Evolutionary conservation across 1,140 invertebrate species (phyloP), one percentile per base, ranked within the genome.

Genomic region (Rhopalosiphum maidis): DNA sequence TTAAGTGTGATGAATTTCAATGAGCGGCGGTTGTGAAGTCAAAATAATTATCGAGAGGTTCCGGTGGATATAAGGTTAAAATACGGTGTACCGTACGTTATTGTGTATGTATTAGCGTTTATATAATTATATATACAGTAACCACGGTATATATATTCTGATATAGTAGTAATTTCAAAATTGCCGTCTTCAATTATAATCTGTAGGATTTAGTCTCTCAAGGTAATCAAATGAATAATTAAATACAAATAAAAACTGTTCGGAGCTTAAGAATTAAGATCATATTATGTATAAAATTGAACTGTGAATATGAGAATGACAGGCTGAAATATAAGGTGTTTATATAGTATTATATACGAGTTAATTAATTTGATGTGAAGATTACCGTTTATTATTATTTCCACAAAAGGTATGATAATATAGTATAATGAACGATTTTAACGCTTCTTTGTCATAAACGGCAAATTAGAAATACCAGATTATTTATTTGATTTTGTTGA

Each of bases 1-100:
- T 89, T 89, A 54, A 89, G 35, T 41, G 30, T 15, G 89, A 90
- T 68, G 89, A 90, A 90, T 90, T 90, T 68, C 25, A 68, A 90
- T 60, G 54, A 41, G 54, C 51, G 89, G n/a, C 48, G 51, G 51
- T 35, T 41, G 51, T 37, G 48, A 68, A 68, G 55, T 68, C 54
- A 90, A 90, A 90, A 90, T 18, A 25, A 43, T 90, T 68, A 43
- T 68, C 1, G 41, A 46, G 23, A n/a, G 43, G 86, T 87, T 87
- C 86, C 86, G 25, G 43, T 35, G 37, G n/a, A 87, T 37, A 83
- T 37, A 22, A 85, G 5, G 46, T 87, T 87, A 51, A 18, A 35
- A 48, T 48, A 46, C 30, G 8, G 18, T 48, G 41, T 86, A 77
- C 60, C 25, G 43, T 86, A 48, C 9, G 21, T 82, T 46, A n/a